Percentiles rank a stretch among this genome's conserved stretches.
phyloP scores from a whole-genome alignment of 2,113 vertebrate genomes.

The Cephalopholis sonnerati region DNA sequence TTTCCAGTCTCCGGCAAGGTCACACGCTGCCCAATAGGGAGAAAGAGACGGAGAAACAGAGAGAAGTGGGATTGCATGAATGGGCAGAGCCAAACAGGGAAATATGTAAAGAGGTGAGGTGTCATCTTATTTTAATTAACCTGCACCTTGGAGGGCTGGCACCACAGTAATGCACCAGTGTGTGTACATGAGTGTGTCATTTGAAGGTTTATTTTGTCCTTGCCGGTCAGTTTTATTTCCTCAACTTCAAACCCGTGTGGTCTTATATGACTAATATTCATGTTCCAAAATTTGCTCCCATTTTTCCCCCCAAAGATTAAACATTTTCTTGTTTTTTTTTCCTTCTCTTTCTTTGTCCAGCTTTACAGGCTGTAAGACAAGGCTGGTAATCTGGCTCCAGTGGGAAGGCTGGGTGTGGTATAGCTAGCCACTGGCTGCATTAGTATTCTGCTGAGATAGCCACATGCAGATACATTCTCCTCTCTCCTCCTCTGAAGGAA shows the following conservation, averaged over 20 bases:
- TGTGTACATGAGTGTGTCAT: constrained; percentile 26
- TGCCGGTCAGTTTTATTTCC: constrained; percentile 47
- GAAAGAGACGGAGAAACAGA: constrained; percentile 56
- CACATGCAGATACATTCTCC: constrained; percentile 83
- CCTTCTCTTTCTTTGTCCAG: constrained; percentile 27
- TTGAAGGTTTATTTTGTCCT: constrained; percentile 62
- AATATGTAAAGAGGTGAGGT: constrained; percentile 83
- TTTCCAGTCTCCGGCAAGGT: constrained; percentile 92
- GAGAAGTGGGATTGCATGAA: constrained; percentile 81
- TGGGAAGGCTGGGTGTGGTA: constrained; percentile 69
- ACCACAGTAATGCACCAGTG: constrained; percentile 47
- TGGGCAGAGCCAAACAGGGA: constrained; percentile 85
- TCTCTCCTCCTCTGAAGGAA: constrained; percentile 90
- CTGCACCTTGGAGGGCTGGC: constrained; percentile 73
- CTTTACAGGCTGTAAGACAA: constrained; percentile 35
- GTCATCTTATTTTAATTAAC: constrained; percentile 91
- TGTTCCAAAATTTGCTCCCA: neutral
- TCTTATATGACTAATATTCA: constrained; percentile 13
- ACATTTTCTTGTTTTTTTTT: neutral
- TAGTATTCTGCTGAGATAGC: constrained; percentile 89
- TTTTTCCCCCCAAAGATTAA: constrained; percentile 13
- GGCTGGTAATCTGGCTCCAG: constrained; percentile 41
- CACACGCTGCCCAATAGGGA: constrained; percentile 81
- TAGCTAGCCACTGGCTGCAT: constrained; percentile 76
- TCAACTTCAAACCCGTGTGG: constrained; percentile 13